A percentile compares a stretch with the other conserved stretches of the same genome.
Conservation (phyloP, 1,140 invertebrate species). For the Cotesia chilonis region DNA sequence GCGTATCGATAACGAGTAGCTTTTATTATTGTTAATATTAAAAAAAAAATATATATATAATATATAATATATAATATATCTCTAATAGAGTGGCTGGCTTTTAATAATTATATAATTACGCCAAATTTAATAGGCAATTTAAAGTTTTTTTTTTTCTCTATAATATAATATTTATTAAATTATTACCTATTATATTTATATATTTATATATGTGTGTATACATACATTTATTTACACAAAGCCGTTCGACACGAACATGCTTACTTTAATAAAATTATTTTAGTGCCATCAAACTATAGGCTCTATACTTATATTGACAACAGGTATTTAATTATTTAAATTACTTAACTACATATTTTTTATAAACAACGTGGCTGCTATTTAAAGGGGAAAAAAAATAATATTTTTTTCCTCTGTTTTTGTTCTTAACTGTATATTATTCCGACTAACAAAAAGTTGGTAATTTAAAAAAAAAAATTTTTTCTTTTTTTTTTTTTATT, state of each 20-base stretch:
- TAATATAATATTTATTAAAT: slow-evolving; percentile 1
- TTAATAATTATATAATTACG: neutral
- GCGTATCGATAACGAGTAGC: slow-evolving; percentile 7
- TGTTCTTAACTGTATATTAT: neutral
- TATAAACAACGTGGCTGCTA: slow-evolving; percentile 45
- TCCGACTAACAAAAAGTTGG: neutral
- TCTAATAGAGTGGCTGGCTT: slow-evolving; percentile 11
- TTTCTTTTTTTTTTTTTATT: slow-evolving; percentile 1
- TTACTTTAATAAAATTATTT: slow-evolving; percentile 56
- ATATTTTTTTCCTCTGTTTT: slow-evolving; percentile 5
- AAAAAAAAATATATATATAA: slow-evolving; percentile 5
- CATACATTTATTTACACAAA: slow-evolving; percentile 57
- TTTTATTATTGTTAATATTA: neutral
- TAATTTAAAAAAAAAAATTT: slow-evolving; percentile 1
- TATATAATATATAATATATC: neutral
- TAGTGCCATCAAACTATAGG: slow-evolving; percentile 57
- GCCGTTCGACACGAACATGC: slow-evolving; percentile 45
- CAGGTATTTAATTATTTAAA: slow-evolving; percentile 55
- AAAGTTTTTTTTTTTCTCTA: neutral
- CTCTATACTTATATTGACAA: slow-evolving; percentile 64
- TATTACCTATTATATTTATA: slow-evolving; percentile 9
- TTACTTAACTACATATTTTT: slow-evolving; percentile 60
- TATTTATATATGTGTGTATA: slow-evolving; percentile 32
- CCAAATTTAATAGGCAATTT: slow-evolving; percentile 9
- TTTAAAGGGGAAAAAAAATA: neutral